Percentiles rank a stretch among this genome's conserved stretches.
These are phyloP conservation scores for Bombyx mandarina DNA, from an alignment of 1,140 invertebrate genomes.

Conservation along the genomic window DNA sequence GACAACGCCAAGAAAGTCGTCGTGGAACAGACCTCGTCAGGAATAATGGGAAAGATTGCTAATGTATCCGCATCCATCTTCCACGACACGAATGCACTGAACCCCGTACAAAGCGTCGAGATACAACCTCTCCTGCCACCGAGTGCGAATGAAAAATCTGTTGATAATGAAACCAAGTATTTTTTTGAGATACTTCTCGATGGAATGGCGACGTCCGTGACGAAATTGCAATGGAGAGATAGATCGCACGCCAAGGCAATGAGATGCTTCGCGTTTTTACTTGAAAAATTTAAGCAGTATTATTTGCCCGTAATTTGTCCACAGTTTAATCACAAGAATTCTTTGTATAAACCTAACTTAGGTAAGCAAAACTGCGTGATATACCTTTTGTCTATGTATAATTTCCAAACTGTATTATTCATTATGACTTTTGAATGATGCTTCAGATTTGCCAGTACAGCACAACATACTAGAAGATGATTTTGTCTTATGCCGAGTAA, in stretches of 20 bases:
- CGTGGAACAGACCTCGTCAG: slow-evolving; percentile 56
- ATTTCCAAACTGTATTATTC: not conserved
- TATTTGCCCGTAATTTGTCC: slow-evolving; percentile 94
- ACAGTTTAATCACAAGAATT: slow-evolving; percentile 86
- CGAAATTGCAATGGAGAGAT: slow-evolving; percentile 93
- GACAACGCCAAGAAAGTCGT: slow-evolving; percentile 58
- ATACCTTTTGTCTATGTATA: not conserved
- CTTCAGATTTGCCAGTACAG: slow-evolving; percentile 73
- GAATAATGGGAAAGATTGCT: slow-evolving; percentile 66
- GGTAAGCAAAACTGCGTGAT: slow-evolving; percentile 66
- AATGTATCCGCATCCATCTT: slow-evolving; percentile 74
- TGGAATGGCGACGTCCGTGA: slow-evolving; percentile 90
- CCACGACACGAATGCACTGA: slow-evolving; percentile 76
- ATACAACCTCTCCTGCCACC: slow-evolving; percentile 87
- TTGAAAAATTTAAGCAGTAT: slow-evolving; percentile 92
- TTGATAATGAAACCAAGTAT: slow-evolving; percentile 88
- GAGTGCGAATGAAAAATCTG: slow-evolving; percentile 87
- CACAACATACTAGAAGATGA: slow-evolving; percentile 75
- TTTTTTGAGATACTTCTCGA: slow-evolving; percentile 92
- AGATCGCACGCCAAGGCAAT: slow-evolving; percentile 81
- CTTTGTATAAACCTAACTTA: slow-evolving; percentile 89
- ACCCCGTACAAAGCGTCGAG: slow-evolving; percentile 85
- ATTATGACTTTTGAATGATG: not conserved
- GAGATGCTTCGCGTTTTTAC: slow-evolving; percentile 90
- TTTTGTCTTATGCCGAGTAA: slow-evolving; percentile 83